phyloP scores from a whole-genome alignment of 2,888 invertebrate species.

The Oscheius myriophilus region DNA sequence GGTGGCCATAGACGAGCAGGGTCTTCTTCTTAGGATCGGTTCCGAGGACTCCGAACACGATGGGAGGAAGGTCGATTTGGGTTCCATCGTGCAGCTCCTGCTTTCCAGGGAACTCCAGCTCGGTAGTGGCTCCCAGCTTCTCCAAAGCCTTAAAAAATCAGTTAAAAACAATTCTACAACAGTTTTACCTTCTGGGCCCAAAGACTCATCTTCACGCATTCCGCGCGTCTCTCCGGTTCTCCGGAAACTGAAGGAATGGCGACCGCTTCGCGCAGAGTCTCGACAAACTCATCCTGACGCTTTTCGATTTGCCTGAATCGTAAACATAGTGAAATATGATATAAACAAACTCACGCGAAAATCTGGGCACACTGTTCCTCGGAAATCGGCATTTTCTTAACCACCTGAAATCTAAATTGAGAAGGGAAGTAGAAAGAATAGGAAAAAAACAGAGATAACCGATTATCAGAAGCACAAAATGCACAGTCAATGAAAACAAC shows the following conservation, averaged over 20 bases:
- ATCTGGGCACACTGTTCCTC: slow-evolving; percentile 14
- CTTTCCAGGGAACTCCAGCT: slow-evolving; percentile 57
- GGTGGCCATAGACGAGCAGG: slow-evolving; percentile 91
- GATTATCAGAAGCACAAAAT: neutral
- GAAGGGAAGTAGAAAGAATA: neutral
- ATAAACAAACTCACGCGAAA: slow-evolving; percentile 5
- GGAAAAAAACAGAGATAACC: slow-evolving; percentile 20
- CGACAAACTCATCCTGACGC: slow-evolving; percentile 82
- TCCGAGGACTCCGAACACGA: slow-evolving; percentile 74
- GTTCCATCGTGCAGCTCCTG: slow-evolving; percentile 48
- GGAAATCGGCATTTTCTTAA: slow-evolving; percentile 9
- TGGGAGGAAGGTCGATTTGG: slow-evolving; percentile 59
- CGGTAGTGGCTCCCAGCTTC: slow-evolving; percentile 55
- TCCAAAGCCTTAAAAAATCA: slow-evolving; percentile 48
- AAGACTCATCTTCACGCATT: slow-evolving; percentile 85
- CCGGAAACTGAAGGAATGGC: slow-evolving; percentile 94
- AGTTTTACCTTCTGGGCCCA: slow-evolving; percentile 77
- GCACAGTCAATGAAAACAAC: no score
- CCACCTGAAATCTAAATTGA: slow-evolving; percentile 10
- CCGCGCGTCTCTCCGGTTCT: slow-evolving; percentile 83
- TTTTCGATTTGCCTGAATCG: slow-evolving; percentile 81
- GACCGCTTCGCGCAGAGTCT: slow-evolving; percentile 84
- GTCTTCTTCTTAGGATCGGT: slow-evolving; percentile 86
- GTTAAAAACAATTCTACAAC: no score
- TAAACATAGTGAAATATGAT: no score